Percentiles rank a stretch among this genome's conserved stretches.
phyloP scores from a whole-genome alignment of 2,113 vertebrate species.

The Toxotes jaculatrix region DNA sequence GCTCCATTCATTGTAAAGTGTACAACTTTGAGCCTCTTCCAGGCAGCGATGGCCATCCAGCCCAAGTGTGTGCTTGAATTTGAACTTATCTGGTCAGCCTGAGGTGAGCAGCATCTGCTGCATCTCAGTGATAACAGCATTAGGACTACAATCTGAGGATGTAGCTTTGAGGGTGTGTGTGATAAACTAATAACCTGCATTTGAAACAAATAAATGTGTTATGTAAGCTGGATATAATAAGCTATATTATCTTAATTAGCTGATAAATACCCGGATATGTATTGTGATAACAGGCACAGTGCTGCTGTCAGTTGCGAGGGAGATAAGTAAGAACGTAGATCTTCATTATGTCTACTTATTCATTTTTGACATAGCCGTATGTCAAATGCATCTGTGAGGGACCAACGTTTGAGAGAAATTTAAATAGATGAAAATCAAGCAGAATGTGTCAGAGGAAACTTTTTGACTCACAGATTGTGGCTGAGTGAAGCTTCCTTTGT shows the following conservation, averaged over 20 bases:
- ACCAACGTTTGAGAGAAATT: background rate
- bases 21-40: slow-evolving; percentile 21
- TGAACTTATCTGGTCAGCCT: slow-evolving; percentile 6
- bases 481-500: background rate
- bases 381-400: background rate
- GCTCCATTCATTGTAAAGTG: slow-evolving; percentile 22
- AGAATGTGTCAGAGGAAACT: background rate
- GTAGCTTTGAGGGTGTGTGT: background rate
- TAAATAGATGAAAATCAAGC: too few relatives aligned
- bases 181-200: background rate
- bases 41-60: background rate
- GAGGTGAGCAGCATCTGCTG: slow-evolving; percentile 13
- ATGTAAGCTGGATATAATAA: background rate
- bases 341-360: background rate
- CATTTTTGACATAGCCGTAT: background rate
- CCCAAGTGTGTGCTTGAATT: slow-evolving; percentile 2
- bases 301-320: background rate
- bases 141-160: background rate
- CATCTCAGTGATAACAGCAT: slow-evolving; percentile 5
- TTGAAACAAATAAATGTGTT: background rate
- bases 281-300: too few relatives aligned
- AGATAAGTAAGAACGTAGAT: background rate
- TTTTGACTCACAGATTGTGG: background rate
- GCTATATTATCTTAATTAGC: background rate
- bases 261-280: too few relatives aligned